Evolutionary conservation across 2,888 invertebrate species (phyloP), one percentile per base, ranked within the genome.

Genomic region (Lobophora halterata): DNA sequence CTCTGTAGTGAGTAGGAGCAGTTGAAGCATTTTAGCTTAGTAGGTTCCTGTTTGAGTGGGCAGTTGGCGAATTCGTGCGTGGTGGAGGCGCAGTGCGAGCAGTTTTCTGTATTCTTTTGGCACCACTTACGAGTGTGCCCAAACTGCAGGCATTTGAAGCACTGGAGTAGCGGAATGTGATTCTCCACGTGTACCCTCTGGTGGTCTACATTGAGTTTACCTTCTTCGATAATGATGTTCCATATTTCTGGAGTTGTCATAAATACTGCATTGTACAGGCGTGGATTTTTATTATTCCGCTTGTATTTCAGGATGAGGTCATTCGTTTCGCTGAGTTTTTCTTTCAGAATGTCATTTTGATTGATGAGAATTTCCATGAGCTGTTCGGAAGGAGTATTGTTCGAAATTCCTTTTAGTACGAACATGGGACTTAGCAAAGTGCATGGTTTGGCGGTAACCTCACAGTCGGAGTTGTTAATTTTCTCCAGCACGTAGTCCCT

Each of bases 91-190:
- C 55, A 51, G 18, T 55, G 30, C 0, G 49, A 45, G 29, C 55
- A 55, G 3, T 9, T 4, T 0, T 4, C 1, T 1, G 1, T 1
- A 0, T 12, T 16, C 0, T 14, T 5, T 8, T 12, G 29, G 35
- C 56, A 56, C 1, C 20, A 20, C 1, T 16, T 29, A 0, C 28
- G 33, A 1, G 43, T 38, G 27, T 54, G 53, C 0, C 53, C 56
- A 11, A 38, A 54, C 5, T 41, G 38, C 3, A 54, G 7, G 21
- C 56, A 52, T 4, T 31, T 27, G 13, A 11, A 47, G 13, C 52
- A 52, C 7, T 55, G 52, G 0, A 44, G 3, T 0, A 55, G 6
- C 0, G 55, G 51, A 0, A 39, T 32, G 13, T 44, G 41, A 2
- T 48, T 34, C 2, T 38, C 38, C 0, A 25, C 41, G 1, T 30